phyloP scores from a whole-genome alignment of 2,113 vertebrate genomes.

The Chaetorhynchus papuensis region DNA sequence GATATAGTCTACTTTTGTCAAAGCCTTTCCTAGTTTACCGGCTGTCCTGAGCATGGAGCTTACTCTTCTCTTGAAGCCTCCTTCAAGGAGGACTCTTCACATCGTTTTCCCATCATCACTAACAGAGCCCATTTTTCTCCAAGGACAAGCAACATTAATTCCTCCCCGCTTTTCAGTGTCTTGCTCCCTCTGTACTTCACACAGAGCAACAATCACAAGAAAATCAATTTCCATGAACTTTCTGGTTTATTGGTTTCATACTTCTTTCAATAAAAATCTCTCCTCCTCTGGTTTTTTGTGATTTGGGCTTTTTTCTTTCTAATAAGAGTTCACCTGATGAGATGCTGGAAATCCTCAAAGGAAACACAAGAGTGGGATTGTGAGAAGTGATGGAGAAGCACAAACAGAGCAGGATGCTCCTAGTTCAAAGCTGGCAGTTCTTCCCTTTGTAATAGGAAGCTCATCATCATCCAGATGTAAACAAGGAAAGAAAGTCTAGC shows the following conservation, averaged over 20 bases:
- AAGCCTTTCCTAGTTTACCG: background rate
- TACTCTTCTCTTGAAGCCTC: background rate
- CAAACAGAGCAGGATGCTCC: background rate
- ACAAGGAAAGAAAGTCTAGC: background rate
- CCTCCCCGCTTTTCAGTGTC: background rate
- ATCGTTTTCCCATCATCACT: background rate
- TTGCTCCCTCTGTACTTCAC: background rate
- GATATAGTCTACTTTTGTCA: background rate
- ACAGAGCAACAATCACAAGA: background rate
- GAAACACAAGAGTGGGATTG: background rate
- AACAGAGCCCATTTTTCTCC: background rate
- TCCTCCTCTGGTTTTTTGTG: background rate
- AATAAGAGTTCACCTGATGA: background rate
- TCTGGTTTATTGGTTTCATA: background rate
- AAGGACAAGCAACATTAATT: background rate
- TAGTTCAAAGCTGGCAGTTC: background rate
- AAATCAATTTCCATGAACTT: background rate
- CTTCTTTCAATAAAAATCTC: background rate
- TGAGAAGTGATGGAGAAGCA: background rate
- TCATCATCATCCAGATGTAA: background rate
- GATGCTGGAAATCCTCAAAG: background rate
- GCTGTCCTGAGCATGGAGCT: fast-evolving
- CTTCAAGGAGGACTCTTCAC: background rate
- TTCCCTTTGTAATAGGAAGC: background rate
- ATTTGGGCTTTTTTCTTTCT: background rate